Evolutionary conservation across 2,888 invertebrate genomes (phyloP).

Genomic region (Philopedon plagiatum): DNA sequence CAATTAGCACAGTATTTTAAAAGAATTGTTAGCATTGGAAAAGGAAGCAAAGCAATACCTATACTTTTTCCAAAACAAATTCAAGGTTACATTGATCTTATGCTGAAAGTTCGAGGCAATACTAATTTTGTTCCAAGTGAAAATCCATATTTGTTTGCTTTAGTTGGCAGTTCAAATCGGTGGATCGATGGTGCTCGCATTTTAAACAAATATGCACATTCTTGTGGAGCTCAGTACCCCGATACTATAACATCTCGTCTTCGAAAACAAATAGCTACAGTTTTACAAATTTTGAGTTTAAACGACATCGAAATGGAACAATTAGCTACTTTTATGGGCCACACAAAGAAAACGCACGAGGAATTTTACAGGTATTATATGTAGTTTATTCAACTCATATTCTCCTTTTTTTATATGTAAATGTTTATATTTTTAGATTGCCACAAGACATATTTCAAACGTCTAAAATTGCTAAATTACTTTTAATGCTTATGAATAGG

Average conservation of each 20-base stretch:
- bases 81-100: slow-evolving; percentile 36
- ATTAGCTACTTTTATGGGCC: slow-evolving; percentile 48
- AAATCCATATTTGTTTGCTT: slow-evolving; percentile 53
- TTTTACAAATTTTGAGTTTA: slow-evolving; percentile 49
- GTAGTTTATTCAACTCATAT: neutral
- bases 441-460: slow-evolving; percentile 53
- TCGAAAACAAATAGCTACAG: slow-evolving; percentile 55
- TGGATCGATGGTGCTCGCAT: slow-evolving; percentile 54
- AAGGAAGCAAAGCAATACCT: slow-evolving; percentile 48
- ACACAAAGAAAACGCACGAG: slow-evolving; percentile 50
- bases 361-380: too few species aligned
- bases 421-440: slow-evolving; percentile 35
- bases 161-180: slow-evolving; percentile 48
- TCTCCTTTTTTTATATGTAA: neutral
- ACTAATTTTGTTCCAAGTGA: slow-evolving; percentile 36
- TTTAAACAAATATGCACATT: slow-evolving; percentile 50
- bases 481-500: slow-evolving; percentile 51
- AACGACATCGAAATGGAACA: slow-evolving; percentile 47
- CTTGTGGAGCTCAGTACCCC: slow-evolving; percentile 53
- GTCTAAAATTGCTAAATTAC: slow-evolving; percentile 53
- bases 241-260: slow-evolving; percentile 50
- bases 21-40: slow-evolving; percentile 49
- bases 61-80: slow-evolving; percentile 46
- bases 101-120: slow-evolving; percentile 40
- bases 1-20: slow-evolving; percentile 48